phyloP scores from a whole-genome alignment of 2,113 vertebrate genomes.

The Anthoscopus minutus region DNA sequence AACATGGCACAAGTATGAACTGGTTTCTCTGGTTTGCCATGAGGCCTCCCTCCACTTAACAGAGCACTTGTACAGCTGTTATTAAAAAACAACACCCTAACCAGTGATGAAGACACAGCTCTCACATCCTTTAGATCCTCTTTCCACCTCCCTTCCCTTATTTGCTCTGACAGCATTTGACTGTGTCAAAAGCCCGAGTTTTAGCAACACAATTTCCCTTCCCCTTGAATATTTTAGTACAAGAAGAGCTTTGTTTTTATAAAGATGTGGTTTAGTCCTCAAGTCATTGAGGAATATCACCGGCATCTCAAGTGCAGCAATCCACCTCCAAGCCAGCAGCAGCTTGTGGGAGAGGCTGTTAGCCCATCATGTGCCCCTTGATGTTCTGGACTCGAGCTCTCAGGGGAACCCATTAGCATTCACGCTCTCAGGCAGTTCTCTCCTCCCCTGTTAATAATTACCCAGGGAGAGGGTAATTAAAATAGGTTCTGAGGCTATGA shows the following conservation, averaged over 20 bases:
- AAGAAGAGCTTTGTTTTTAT: not conserved
- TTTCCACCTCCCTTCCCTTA: not conserved
- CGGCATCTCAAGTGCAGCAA: not conserved
- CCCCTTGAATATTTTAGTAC: not conserved
- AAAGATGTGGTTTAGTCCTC: not conserved
- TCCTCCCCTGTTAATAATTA: slow-evolving; percentile 3
- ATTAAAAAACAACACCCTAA: not conserved
- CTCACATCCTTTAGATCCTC: not conserved
- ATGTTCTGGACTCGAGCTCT: not conserved
- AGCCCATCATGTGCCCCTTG: not conserved
- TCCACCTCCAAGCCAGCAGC: not conserved
- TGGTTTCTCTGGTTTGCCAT: not conserved
- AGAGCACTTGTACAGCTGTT: not conserved
- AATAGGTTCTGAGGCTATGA: slow-evolving; percentile 36
- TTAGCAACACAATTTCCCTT: not conserved
- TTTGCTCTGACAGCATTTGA: not conserved
- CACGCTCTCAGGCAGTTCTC: not conserved
- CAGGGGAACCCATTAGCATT: slow-evolving; percentile 40
- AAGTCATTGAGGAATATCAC: not conserved
- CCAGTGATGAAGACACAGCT: not conserved
- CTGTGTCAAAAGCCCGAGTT: not conserved
- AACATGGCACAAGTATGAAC: not conserved
- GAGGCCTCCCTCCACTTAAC: not conserved
- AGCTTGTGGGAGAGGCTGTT: not conserved
- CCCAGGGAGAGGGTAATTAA: slow-evolving; percentile 46